Evolutionary conservation across 2,888 invertebrate species (phyloP).

Genomic region (Sphaerophoria taeniata): DNA sequence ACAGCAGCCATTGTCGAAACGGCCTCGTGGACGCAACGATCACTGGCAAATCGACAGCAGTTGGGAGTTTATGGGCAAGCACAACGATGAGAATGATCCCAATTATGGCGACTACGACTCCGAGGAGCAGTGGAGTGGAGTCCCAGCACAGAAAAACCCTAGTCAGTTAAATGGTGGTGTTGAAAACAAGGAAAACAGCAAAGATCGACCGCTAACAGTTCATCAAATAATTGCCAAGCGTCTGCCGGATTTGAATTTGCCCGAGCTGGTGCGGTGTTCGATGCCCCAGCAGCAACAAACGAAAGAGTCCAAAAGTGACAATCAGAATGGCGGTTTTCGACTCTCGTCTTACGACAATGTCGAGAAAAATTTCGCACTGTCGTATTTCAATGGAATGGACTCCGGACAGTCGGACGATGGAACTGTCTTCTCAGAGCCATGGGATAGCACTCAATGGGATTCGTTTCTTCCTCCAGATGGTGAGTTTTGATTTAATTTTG

Average conservation of each 20-base stretch:
- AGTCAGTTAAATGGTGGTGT: conserved; percentile 76
- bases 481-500: conserved; percentile 64
- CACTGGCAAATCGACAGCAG: conserved; percentile 95
- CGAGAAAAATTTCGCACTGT: conserved; percentile 83
- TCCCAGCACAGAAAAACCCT: conserved; percentile 72
- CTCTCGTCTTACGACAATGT: conserved; percentile 93
- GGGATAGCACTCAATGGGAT: conserved; percentile 93
- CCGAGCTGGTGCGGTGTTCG: conserved; percentile 88
- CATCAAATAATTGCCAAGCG: conserved; percentile 90
- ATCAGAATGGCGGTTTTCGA: conserved; percentile 80
- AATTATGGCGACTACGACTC: conserved; percentile 81
- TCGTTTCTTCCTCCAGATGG: conserved; percentile 86
- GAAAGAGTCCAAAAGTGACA: conserved; percentile 56
- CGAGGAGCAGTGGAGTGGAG: conserved; percentile 79
- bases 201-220: conserved; percentile 86
- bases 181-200: conserved; percentile 78
- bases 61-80: conserved; percentile 94
- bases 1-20: conserved; percentile 79
- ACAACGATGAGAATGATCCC: conserved; percentile 78
- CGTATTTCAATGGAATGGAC: conserved; percentile 80
- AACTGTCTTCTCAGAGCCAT: conserved; percentile 95
- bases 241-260: conserved; percentile 83
- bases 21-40: conserved; percentile 82
- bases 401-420: conserved; percentile 86
- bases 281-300: conserved; percentile 81